phyloP scores from a whole-genome alignment of 92 coral and sea anemone genomes.

The Parazoanthus swiftii region DNA sequence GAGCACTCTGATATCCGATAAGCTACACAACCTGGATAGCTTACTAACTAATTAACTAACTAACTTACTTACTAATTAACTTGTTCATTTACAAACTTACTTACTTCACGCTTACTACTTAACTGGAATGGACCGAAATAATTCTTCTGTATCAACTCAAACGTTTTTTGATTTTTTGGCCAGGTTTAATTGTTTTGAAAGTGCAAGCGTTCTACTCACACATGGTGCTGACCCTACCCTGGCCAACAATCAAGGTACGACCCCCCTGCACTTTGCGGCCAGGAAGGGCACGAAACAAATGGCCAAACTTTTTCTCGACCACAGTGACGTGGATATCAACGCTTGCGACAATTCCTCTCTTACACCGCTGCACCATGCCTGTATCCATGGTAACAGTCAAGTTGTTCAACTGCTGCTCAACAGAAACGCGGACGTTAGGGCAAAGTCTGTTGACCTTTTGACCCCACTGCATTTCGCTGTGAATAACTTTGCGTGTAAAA shows the following conservation, averaged over 20 bases:
- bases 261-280: constrained; percentile 27
- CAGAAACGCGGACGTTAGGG: constrained; percentile 22
- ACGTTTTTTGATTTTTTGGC: neutral
- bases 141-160: too few relatives aligned
- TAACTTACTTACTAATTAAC: too few relatives aligned
- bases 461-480: constrained; percentile 19
- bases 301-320: constrained; percentile 15
- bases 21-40: too few relatives aligned
- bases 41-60: too few relatives aligned
- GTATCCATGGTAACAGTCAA: constrained; percentile 41
- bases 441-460: constrained; percentile 7
- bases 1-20: too few relatives aligned
- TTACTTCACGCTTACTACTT: too few relatives aligned
- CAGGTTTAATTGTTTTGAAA: constrained; percentile 27
- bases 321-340: constrained; percentile 36
- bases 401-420: constrained; percentile 22
- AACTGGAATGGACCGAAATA: too few relatives aligned
- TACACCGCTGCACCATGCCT: constrained; percentile 51
- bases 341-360: constrained; percentile 33
- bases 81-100: too few relatives aligned
- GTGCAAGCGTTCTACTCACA: constrained; percentile 2
- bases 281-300: constrained; percentile 11
- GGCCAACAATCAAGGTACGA: constrained; percentile 1
- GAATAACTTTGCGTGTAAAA: neutral
- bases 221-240: constrained; percentile 26